phyloP scores from a whole-genome alignment of 2,888 invertebrate genomes.

The Abscondita cerata region DNA sequence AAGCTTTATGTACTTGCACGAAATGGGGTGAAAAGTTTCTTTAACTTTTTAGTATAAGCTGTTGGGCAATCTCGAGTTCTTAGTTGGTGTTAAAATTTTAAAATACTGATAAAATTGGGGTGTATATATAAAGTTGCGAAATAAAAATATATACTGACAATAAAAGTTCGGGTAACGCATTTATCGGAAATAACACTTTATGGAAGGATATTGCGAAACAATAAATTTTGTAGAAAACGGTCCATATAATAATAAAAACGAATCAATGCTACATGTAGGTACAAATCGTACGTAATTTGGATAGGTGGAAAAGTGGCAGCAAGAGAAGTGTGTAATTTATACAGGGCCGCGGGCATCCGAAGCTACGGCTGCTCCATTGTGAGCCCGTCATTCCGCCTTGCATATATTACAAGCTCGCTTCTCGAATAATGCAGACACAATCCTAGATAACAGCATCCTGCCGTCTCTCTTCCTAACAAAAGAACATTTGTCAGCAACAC shows the following conservation, averaged over 20 bases:
- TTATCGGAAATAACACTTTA: too few relatives aligned
- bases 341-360: conserved; percentile 37
- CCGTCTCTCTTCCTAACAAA: conserved; percentile 43
- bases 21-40: too few relatives aligned
- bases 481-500: conserved; percentile 44
- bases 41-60: too few relatives aligned
- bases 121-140: too few relatives aligned
- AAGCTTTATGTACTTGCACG: too few relatives aligned
- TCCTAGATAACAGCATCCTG: conserved; percentile 47
- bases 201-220: too few relatives aligned
- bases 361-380: conserved; percentile 39
- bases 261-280: conserved; percentile 24
- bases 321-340: conserved; percentile 41
- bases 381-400: conserved; percentile 45
- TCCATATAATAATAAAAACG: conserved; percentile 11
- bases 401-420: conserved; percentile 45
- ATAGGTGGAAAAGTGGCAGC: conserved; percentile 30
- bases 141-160: too few relatives aligned
- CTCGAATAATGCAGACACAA: conserved; percentile 45
- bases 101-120: too few relatives aligned
- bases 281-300: conserved; percentile 39
- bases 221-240: too few relatives aligned
- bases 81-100: too few relatives aligned
- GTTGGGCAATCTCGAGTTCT: too few relatives aligned
- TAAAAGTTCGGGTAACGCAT: too few relatives aligned